Base-by-base conservation (phyloP, 2,113 vertebrate genomes). In the Brachirus orientalis region DNA sequence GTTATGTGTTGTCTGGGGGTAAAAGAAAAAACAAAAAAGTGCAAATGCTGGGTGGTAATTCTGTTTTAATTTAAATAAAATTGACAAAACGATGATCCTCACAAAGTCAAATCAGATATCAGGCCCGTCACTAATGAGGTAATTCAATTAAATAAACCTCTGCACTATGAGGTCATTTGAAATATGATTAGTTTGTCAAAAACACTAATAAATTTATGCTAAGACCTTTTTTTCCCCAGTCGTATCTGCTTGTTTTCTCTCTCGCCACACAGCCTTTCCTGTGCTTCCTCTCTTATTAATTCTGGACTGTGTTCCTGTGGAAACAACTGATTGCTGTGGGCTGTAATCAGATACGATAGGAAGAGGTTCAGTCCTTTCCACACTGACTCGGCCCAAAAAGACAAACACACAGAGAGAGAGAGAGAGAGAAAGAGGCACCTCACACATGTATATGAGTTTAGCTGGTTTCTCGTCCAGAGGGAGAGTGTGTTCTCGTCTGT, bases 341-440 rank as follows among this genome's bases (percentile, higher is more conserved):
- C 79, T 90, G 86, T 88, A 88, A 89, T 71, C 67, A 75, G 87
- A 92, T 91, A 80, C 47, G 72, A 81, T 82, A 66, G 66, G 75
- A 79, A 66, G 65, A 84, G 73, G 75, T 79, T 85, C 83, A 72
- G 69, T 72, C 76, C 70, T 89, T 86, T 89, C 75, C 75, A 79
- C 69, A 68, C 65, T 71, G 63, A 84, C 70, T 86, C 69, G 63
- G 81, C 81, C 64, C 82, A 69, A 80, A 79, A 63, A 84, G 68
- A 65, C 71, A 75, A 50, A 61, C 19, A 44, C 44, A 71, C 59
- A 47, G n/a, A n/a, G n/a, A n/a, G n/a, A n/a, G n/a, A n/a, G n/a
- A n/a, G n/a, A n/a, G n/a, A n/a, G n/a, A n/a, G n/a, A n/a, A n/a
- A n/a, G n/a, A n/a, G n/a, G n/a, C n/a, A n/a, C n/a, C 68, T 86